Conservation (phyloP, 2,888 invertebrate genomes). For the Chamaedrilus cognettii region DNA sequence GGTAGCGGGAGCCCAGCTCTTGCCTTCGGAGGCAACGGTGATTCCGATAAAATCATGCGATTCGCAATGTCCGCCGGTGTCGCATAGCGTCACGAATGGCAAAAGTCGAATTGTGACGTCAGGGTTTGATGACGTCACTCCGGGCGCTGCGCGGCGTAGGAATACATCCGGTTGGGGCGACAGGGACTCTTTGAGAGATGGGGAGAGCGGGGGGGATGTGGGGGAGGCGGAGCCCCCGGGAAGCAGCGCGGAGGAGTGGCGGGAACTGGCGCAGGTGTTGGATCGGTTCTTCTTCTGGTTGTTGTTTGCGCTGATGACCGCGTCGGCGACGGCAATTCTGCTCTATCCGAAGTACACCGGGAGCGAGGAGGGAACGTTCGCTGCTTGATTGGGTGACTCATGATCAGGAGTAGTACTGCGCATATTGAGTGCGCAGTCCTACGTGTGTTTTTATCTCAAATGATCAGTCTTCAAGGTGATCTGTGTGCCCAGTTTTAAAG, state of each 20-base stretch:
- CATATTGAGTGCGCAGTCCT: too few species aligned
- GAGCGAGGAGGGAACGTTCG: neutral
- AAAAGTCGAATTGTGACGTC: neutral
- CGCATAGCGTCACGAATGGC: neutral
- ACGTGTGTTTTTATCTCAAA: too few species aligned
- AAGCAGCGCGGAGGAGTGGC: constrained; percentile 31
- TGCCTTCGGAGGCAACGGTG: too few species aligned
- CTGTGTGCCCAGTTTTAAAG: too few species aligned
- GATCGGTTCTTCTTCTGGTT: constrained; percentile 38
- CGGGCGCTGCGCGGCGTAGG: neutral
- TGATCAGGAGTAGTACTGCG: too few species aligned
- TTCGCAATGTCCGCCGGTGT: too few species aligned
- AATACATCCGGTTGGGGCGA: neutral
- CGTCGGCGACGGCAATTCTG: constrained; percentile 32
- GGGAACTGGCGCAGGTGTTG: constrained; percentile 34
- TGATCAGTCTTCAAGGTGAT: too few species aligned
- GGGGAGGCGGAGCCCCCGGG: neutral
- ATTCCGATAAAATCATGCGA: too few species aligned
- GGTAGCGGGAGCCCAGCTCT: neutral
- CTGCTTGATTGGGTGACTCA: too few species aligned
- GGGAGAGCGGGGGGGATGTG: neutral
- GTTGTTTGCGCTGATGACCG: constrained; percentile 33
- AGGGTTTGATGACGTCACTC: neutral
- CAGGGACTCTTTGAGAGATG: neutral
- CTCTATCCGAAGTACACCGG: constrained; percentile 33